Base-by-base conservation (phyloP, 2,113 vertebrate genomes). In the Eleginops maclovinus region DNA sequence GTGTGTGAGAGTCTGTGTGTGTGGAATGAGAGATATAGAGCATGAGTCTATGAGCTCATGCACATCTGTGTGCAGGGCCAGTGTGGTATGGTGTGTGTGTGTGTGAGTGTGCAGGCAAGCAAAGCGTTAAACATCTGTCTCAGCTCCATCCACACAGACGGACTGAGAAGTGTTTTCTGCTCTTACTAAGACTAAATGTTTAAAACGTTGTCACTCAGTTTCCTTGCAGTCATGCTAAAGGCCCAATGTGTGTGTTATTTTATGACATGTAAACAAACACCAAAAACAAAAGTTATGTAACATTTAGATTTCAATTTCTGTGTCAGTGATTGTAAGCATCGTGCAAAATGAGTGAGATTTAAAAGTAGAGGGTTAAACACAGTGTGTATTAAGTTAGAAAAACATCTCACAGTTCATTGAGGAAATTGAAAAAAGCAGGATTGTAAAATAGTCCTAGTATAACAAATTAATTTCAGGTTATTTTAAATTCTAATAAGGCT, bases 81-180 rank as follows among this genome's bases (percentile, higher is more conserved):
- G 61, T 66, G 24, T 1, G 1, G 28, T n/a, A n/a, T n/a, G n/a
- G n/a, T n/a, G n/a, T n/a, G n/a, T n/a, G n/a, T n/a, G n/a, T 36
- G 68, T 63, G 65, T 44, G 58, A 54, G 62, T 49, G 28, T 73
- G 59, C n/a, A 50, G 66, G 59, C 66, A 55, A 61, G 74, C 49
- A 53, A 71, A 82, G 79, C 73, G 71, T 83, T 88, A 84, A 92
- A 92, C 91, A 92, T 94, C 87, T 93, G 94, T 92, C 82, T 87
- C 56, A 50, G 59, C 75, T 80, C 68, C 62, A 69, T 75, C 63
- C 66, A 79, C 58, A 46, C 49, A 54, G 77, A 61, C 76, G 60
- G 65, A 73, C 66, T 66, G 40, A 61, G 36, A 70, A 47, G 60
- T 65, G 26, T 86, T 81, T 58, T 82, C 75, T 76, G 65, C 21